These are phyloP conservation scores for Hafferia zeledoni DNA, from an alignment of 2,797 vertebrate genomes.

Conservation along the genomic window DNA sequence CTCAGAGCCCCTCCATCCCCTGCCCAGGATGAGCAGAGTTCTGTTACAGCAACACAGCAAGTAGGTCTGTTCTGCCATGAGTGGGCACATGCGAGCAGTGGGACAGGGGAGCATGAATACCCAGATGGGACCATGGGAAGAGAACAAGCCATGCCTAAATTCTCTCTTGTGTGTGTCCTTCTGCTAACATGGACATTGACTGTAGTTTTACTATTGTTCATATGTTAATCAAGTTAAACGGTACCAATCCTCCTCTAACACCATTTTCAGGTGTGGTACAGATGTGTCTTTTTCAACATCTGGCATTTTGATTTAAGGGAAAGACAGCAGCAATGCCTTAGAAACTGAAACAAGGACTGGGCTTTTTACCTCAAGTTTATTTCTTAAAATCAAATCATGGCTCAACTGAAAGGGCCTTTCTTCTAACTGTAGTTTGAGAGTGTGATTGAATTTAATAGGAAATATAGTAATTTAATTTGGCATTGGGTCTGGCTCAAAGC, in stretches of 20 bases:
- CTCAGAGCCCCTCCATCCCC: not conserved
- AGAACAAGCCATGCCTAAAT: not conserved
- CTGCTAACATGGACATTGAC: not conserved
- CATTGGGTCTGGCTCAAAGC: not conserved
- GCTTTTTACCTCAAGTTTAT: not conserved
- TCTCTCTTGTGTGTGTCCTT: not conserved
- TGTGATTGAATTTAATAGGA: not conserved
- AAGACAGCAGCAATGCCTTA: not conserved
- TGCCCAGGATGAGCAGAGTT: not conserved
- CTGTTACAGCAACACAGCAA: not conserved
- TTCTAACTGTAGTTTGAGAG: not conserved
- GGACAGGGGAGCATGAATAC: not conserved
- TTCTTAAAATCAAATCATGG: not conserved
- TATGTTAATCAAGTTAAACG: not conserved
- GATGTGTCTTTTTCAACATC: not conserved
- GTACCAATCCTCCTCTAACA: not conserved
- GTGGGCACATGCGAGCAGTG: not conserved
- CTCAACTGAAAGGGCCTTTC: constrained; percentile 29
- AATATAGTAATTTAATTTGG: not conserved
- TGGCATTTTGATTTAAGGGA: not conserved
- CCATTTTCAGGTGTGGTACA: not conserved
- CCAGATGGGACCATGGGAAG: not conserved
- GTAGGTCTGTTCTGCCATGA: accelerated
- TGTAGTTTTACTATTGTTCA: not conserved
- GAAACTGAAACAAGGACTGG: not conserved